Base-by-base conservation (phyloP, 2,797 vertebrate genomes). In the Myripristis murdjan region DNA sequence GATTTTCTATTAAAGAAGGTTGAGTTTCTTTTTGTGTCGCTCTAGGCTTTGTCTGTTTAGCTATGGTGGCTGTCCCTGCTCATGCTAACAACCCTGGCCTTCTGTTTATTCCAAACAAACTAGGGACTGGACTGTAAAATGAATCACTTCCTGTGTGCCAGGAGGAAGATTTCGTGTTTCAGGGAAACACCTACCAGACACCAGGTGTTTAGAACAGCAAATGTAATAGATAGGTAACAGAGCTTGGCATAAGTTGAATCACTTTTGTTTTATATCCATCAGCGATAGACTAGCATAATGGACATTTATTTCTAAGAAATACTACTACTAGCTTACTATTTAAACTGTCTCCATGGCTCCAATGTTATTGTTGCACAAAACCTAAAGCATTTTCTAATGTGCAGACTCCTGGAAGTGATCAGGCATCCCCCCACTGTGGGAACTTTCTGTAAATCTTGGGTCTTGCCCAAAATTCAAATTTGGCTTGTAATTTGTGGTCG, bases 401-500 rank as follows among this genome's bases (percentile, higher is more conserved):
- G 54, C 44, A 18, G n/a, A n/a, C n/a, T 86, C 84, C 88, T 92
- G 91, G 88, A 86, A 89, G 84, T 70, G 73, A 90, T 89, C 86
- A 82, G 64, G 68, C 84, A 43, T 75, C 70, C 80, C 80, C 77
- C 76, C 66, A 67, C 84, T 92, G 88, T 93, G 93, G 91, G 92
- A 94, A 93, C 85, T 79, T 85, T 87, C 87, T 78, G 81, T 83
- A 84, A 90, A 86, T 89, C 75, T 86, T 91, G 91, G 93, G 89
- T 82, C 74, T 82, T 84, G 89, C 91, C 91, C 87, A 89, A 91
- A 91, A 86, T 85, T 89, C 28, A 86, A 88, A 89, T 91, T 86
- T 67, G 18, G 88, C 92, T 94, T 94, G 89, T 95, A 93, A 94
- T 94, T 94, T 93, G 91, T 86, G 90, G 90, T 88, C 55, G 7